These are phyloP conservation scores for Urocitellus parryii DNA, from an alignment of 2,113 vertebrate genomes.

Conservation along the genomic window DNA sequence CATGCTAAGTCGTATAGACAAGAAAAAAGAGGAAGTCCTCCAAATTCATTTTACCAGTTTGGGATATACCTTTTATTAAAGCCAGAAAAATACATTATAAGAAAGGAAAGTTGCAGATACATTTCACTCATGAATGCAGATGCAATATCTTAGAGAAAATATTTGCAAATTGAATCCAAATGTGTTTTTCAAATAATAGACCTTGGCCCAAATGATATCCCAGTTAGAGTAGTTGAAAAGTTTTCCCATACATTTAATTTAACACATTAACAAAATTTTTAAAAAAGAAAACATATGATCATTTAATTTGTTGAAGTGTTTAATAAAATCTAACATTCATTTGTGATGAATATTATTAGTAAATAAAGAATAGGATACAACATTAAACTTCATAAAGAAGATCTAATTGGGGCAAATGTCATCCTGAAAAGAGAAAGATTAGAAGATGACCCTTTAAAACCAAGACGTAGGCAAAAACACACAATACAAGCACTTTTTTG, in stretches of 20 bases:
- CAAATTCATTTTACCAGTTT: neutral
- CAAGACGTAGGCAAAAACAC: neutral
- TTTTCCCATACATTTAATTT: neutral
- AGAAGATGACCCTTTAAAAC: neutral
- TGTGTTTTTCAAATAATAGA: conserved; percentile 1
- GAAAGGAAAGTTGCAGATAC: neutral
- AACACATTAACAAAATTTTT: neutral
- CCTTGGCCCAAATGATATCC: neutral
- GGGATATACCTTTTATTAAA: neutral
- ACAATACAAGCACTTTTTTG: neutral
- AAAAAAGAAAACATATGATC: neutral
- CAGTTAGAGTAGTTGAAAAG: neutral
- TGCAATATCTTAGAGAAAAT: neutral
- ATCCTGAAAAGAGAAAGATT: neutral
- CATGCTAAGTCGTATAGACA: neutral
- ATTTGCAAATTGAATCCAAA: neutral
- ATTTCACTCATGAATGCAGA: neutral
- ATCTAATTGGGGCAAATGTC: neutral
- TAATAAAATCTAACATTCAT: neutral
- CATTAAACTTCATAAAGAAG: neutral
- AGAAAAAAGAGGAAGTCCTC: neutral
- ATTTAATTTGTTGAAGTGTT: neutral
- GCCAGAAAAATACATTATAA: neutral
- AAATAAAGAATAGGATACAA: neutral
- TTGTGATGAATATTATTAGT: neutral